Percentiles rank a stretch among this genome's conserved stretches.
Conservation (phyloP, 2,888 invertebrate species). For the Catocala nupta region DNA sequence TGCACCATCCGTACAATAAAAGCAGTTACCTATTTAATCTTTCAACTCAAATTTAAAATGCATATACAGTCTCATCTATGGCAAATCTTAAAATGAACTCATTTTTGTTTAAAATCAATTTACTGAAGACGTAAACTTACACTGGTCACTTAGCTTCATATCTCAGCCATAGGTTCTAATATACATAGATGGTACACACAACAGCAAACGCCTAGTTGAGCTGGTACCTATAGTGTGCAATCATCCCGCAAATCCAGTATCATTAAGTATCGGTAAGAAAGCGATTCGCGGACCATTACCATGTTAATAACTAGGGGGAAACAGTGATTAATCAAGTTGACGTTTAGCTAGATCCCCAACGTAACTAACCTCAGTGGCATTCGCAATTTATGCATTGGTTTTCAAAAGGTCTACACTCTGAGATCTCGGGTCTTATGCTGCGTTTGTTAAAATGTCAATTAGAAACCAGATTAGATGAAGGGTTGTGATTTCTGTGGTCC, state of each 20-base stretch:
- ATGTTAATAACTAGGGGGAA: conserved; percentile 86
- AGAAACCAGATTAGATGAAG: conserved; percentile 32
- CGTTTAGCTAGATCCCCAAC: conserved; percentile 70
- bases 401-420: conserved; percentile 62
- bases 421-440: conserved; percentile 55
- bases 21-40: too few relatives aligned
- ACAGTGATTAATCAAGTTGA: conserved; percentile 84
- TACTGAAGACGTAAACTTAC: too few relatives aligned
- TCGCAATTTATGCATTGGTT: conserved; percentile 84
- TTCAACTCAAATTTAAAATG: too few relatives aligned
- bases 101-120: too few relatives aligned
- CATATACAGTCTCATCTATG: too few relatives aligned
- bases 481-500: conserved; percentile 28
- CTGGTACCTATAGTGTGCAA: conserved; percentile 66
- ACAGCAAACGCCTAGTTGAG: conserved; percentile 59
- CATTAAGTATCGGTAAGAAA: conserved; percentile 87
- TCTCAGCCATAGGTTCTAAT: conserved; percentile 43
- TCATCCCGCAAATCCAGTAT: conserved; percentile 84
- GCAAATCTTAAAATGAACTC: too few relatives aligned
- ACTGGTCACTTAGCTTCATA: conserved; percentile 22
- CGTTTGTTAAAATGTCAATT: conserved; percentile 50
- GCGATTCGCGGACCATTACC: conserved; percentile 85
- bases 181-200: conserved; percentile 55
- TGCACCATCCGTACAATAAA: too few relatives aligned
- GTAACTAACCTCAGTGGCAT: conserved; percentile 72